Evolutionary conservation across 1,140 invertebrate species (phyloP).

Genomic region (Contarinia nasturtii): DNA sequence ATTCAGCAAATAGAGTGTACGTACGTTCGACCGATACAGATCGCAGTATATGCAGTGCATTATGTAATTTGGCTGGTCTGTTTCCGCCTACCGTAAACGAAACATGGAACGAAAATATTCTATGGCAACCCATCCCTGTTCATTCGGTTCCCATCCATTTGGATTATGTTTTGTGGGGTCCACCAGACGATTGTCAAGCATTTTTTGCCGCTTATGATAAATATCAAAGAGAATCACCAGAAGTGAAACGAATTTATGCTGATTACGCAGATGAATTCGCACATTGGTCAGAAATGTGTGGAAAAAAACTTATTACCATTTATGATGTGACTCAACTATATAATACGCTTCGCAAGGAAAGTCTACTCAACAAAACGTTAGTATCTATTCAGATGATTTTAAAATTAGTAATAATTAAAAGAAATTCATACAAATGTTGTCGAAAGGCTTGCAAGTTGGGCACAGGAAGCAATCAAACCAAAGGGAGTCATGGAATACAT

Average conservation of each 20-base stretch:
- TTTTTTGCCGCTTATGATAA: constrained; percentile 23
- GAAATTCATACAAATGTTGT: not conserved
- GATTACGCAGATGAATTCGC: constrained; percentile 40
- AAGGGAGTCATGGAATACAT: constrained; percentile 20
- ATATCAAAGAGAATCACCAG: constrained; percentile 7
- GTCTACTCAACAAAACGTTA: constrained; percentile 32
- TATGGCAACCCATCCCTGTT: constrained; percentile 81
- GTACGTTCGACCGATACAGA: constrained; percentile 68
- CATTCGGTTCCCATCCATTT: constrained; percentile 49
- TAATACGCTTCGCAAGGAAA: constrained; percentile 47
- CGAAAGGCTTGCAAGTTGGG: constrained; percentile 52
- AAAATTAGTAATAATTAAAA: not conserved
- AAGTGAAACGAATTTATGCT: constrained; percentile 31
- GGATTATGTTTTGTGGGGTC: constrained; percentile 43
- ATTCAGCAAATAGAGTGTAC: constrained; percentile 37
- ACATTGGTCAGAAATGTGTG: constrained; percentile 39
- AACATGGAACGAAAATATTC: constrained; percentile 45
- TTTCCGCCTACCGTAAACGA: constrained; percentile 41
- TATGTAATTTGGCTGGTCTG: constrained; percentile 63
- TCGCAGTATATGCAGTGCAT: constrained; percentile 76
- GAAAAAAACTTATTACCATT: constrained; percentile 30
- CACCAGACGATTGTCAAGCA: constrained; percentile 42
- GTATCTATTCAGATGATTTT: not conserved
- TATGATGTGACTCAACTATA: constrained; percentile 39
- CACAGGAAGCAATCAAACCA: constrained; percentile 28